phyloP scores from a whole-genome alignment of 2,888 invertebrate species.

The Pristionchus entomophagus region DNA sequence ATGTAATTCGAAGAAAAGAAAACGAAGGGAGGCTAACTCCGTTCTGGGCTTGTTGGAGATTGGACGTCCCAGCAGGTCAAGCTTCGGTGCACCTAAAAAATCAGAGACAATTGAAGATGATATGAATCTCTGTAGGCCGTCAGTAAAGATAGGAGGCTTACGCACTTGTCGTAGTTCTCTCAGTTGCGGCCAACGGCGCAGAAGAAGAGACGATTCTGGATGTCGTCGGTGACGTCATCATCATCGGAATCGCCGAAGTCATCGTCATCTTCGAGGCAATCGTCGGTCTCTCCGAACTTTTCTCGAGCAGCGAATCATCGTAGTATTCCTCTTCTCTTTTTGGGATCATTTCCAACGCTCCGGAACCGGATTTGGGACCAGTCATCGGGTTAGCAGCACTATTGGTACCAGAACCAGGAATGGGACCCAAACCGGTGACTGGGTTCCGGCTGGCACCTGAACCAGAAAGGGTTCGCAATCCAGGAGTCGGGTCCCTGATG shows the following conservation, averaged over 20 bases:
- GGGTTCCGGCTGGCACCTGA: background rate
- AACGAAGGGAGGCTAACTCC: background rate
- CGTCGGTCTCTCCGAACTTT: background rate
- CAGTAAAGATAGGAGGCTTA: too few relatives aligned
- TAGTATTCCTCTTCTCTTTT: conserved; percentile 14
- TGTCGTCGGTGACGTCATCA: background rate
- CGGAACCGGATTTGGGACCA: background rate
- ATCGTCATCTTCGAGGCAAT: background rate
- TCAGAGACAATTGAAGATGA: too few relatives aligned
- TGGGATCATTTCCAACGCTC: background rate
- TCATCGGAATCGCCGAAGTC: background rate
- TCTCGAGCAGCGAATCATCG: background rate
- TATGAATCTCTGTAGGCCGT: too few relatives aligned
- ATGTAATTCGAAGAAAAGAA: too few relatives aligned
- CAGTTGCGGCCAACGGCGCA: too few relatives aligned
- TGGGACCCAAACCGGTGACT: background rate
- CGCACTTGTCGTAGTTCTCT: too few relatives aligned
- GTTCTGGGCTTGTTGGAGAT: background rate
- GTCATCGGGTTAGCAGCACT: background rate
- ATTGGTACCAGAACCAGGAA: background rate
- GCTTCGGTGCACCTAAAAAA: background rate
- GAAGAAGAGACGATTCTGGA: background rate
- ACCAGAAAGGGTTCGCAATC: background rate
- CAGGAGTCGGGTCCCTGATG: background rate
- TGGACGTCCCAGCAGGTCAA: conserved; percentile 11